Evolutionary conservation across 92 coral and sea anemone species (phyloP).

Genomic region (Phenganax marumi): DNA sequence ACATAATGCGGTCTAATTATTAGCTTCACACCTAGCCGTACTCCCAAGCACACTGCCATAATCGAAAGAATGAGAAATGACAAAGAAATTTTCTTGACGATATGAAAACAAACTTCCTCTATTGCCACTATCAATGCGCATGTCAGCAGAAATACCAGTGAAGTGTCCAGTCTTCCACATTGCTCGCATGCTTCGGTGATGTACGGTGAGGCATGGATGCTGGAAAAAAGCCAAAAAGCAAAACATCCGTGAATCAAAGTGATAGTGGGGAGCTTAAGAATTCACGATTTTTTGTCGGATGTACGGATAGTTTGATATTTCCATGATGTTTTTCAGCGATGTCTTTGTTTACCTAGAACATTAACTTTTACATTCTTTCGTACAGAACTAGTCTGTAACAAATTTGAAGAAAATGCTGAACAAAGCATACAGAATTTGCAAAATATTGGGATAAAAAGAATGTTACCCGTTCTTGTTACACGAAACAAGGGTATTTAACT

Average conservation of each 20-base stretch:
- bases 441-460: too few species aligned
- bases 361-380: too few species aligned
- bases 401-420: too few species aligned
- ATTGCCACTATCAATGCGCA: constrained; percentile 8
- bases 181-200: constrained; percentile 12
- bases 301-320: too few species aligned
- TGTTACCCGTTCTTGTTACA: too few species aligned
- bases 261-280: background rate
- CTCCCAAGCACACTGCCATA: constrained; percentile 11
- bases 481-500: too few species aligned
- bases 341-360: too few species aligned
- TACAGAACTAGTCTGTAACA: too few species aligned
- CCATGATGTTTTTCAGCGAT: too few species aligned
- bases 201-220: constrained; percentile 9
- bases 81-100: constrained; percentile 3
- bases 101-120: background rate
- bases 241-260: background rate
- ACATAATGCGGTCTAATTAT: background rate
- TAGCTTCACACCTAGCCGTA: constrained; percentile 14
- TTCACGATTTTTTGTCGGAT: too few species aligned
- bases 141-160: constrained; percentile 24
- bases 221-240: background rate
- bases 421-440: too few species aligned
- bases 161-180: constrained; percentile 23
- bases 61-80: constrained; percentile 1